Base-by-base conservation (phyloP, 2,888 invertebrate species). In the Dryobota labecula region DNA sequence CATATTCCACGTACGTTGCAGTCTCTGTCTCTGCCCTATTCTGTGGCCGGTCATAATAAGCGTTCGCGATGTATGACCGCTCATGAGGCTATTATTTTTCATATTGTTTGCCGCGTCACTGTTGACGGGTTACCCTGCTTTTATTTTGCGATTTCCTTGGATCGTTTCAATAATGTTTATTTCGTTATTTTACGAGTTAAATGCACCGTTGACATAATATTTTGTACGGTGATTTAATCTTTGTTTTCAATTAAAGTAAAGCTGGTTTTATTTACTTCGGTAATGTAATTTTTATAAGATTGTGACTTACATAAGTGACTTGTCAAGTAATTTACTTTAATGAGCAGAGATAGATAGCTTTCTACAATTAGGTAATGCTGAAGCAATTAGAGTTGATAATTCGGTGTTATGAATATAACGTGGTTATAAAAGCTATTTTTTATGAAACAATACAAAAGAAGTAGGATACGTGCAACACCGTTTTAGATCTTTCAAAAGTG, bases 61-160 rank as follows among this genome's bases (percentile, higher is more conserved):
- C 85, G 76, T 75, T 77, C 75, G 36, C 51, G 78, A 89, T 85
- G 83, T 86, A 89, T 86, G 81, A 76, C 77, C 83, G 80, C 80
- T 85, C 80, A 83, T 82, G 70, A 76, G 82, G 76, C 74, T 86
- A 86, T 87, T 87, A 87, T 88, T 88, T 86, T 85, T 84, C 83
- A 86, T 86, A 86, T 83, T 84, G 80, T 86, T 82, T 78, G 68
- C 27, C 61, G 53, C 77, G 67, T 70, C 54, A 49, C 54, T 43
- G 61, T 41, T 77, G 69, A 73, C 67, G 67, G 80, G 66, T 80
- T 56, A 67, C 36, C 24, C 63, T 47, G 56, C 27, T 51, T 53
- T 68, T 70, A 67, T 70, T 69, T 66, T 43, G 68, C 58, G 61
- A 64, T 54, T 68, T 60, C 49, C 61, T 38, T 64, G 36, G 27